phyloP scores from a whole-genome alignment of 2,113 vertebrate genomes.

The Propithecus coquereli region DNA sequence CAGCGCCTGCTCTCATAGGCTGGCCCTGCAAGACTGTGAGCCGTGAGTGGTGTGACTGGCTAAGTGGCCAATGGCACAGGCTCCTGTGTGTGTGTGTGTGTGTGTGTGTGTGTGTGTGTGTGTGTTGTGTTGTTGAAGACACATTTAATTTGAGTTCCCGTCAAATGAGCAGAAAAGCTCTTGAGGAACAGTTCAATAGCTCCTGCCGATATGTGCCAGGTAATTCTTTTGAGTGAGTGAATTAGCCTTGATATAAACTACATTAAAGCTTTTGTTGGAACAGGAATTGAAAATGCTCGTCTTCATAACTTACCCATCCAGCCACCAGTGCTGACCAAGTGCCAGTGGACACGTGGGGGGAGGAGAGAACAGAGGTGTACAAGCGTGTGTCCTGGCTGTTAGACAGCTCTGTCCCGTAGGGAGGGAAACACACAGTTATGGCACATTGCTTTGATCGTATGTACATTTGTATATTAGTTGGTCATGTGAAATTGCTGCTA shows the following conservation, averaged over 20 bases:
- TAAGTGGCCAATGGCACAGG: too few relatives aligned
- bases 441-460: not conserved
- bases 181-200: not conserved
- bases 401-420: not conserved
- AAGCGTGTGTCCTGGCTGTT: rapidly evolving
- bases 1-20: rapidly evolving
- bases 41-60: rapidly evolving
- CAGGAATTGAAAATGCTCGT: not conserved
- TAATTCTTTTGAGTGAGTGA: not conserved
- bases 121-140: not conserved
- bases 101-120: too few relatives aligned
- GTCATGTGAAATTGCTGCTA: not conserved
- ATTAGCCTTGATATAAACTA: not conserved
- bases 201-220: not conserved
- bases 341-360: not conserved
- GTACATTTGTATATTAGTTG: not conserved
- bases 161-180: not conserved
- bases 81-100: rapidly evolving
- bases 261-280: not conserved
- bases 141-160: not conserved
- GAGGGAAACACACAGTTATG: not conserved
- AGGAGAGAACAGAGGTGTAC: not conserved
- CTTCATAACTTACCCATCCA: not conserved
- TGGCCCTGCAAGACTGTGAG: not conserved
- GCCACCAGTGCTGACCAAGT: not conserved